Evolutionary conservation across 2,113 vertebrate genomes (phyloP).

Genomic region (Serinus canaria): DNA sequence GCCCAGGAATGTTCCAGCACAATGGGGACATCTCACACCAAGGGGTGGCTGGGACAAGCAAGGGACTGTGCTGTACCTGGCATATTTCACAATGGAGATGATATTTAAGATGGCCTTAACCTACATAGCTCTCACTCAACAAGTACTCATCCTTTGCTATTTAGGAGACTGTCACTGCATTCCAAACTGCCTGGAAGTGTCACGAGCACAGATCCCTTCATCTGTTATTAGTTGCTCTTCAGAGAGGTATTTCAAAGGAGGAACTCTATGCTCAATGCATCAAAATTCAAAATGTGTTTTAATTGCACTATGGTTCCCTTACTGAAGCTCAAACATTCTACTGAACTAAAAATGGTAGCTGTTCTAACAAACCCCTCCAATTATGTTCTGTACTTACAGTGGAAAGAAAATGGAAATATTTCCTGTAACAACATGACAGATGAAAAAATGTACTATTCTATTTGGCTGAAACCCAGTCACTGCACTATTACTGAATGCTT

Average conservation of each 20-base stretch:
- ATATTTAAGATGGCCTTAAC: neutral
- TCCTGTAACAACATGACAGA: neutral
- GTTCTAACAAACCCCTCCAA: neutral
- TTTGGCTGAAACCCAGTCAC: neutral
- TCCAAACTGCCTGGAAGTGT: neutral
- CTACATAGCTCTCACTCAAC: conserved; percentile 14
- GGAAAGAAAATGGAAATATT: neutral
- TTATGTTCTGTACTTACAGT: neutral
- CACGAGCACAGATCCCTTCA: neutral
- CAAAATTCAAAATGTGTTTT: neutral
- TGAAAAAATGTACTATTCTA: neutral
- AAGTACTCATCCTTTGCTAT: neutral
- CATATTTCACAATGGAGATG: neutral
- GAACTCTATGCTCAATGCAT: neutral
- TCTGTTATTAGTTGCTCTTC: neutral
- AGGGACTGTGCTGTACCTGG: neutral
- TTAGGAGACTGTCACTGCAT: neutral
- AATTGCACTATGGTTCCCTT: neutral
- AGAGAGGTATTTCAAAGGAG: neutral
- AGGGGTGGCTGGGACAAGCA: neutral
- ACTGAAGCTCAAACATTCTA: neutral
- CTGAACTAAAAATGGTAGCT: neutral
- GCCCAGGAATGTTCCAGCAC: neutral
- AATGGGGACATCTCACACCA: neutral
- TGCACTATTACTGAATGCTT: neutral